These are phyloP conservation scores for Pharmacophagus antenor DNA, from an alignment of 2,888 invertebrate species.

Conservation along the genomic window DNA sequence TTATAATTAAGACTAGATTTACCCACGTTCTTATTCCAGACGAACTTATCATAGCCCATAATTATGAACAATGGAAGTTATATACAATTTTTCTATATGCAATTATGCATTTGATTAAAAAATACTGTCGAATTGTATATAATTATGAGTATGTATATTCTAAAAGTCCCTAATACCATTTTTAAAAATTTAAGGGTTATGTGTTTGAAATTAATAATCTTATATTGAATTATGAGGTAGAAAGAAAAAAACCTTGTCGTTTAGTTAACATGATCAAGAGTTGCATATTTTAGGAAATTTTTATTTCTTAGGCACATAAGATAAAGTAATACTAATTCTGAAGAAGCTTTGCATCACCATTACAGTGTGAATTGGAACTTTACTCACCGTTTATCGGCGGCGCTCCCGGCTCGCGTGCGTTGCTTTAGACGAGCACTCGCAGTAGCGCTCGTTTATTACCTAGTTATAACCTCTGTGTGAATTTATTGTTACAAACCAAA, in stretches of 20 bases:
- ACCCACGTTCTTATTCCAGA: constrained; percentile 54
- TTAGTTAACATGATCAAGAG: constrained; percentile 65
- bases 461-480: constrained; percentile 51
- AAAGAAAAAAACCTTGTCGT: constrained; percentile 51
- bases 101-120: constrained; percentile 30
- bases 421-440: constrained; percentile 46
- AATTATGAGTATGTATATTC: constrained; percentile 48
- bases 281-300: constrained; percentile 74
- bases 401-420: constrained; percentile 38
- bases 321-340: constrained; percentile 72
- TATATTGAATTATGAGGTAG: constrained; percentile 49
- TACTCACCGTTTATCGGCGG: constrained; percentile 36
- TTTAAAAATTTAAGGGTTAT: constrained; percentile 49
- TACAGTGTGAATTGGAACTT: constrained; percentile 45
- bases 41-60: constrained; percentile 51
- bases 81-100: constrained; percentile 14
- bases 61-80: constrained; percentile 46
- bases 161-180: constrained; percentile 45
- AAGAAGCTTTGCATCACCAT: constrained; percentile 61
- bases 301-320: constrained; percentile 75
- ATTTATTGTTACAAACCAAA: constrained; percentile 71
- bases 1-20: constrained; percentile 70
- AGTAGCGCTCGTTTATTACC: constrained; percentile 50
- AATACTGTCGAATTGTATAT: constrained; percentile 42
- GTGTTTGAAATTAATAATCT: constrained; percentile 46